Conservation (phyloP, 2,797 vertebrate species). For the Aphelocoma californica region DNA sequence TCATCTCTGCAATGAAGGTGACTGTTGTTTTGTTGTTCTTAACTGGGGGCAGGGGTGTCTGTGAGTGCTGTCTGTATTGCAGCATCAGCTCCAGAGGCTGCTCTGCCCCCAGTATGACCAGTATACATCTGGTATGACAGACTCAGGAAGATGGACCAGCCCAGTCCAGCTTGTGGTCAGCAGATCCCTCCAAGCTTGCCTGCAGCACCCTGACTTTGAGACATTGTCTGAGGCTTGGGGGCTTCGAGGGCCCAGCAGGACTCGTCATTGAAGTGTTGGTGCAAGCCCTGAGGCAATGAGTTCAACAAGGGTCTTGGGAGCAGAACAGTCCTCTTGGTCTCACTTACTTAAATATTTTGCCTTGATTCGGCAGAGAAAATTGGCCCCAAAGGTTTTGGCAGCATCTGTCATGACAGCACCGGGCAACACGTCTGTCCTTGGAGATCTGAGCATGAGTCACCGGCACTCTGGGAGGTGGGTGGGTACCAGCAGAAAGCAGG, state of each 20-base stretch:
- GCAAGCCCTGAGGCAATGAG: background rate
- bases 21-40: background rate
- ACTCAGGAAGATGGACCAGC: background rate
- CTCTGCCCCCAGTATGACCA: background rate
- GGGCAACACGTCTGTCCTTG: background rate
- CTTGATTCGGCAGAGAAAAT: background rate
- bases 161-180: background rate
- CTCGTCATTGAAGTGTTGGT: background rate
- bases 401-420: background rate
- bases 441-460: background rate
- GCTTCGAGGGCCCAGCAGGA: background rate
- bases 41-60: fast-evolving
- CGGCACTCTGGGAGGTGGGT: background rate
- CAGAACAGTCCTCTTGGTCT: background rate
- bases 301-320: background rate
- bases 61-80: background rate
- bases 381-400: background rate
- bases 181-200: background rate
- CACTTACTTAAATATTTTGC: background rate
- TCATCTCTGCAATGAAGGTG: background rate
- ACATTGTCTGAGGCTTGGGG: background rate
- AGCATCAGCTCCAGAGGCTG: background rate
- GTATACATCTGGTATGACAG: background rate
- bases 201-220: background rate
- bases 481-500: background rate